A percentile compares a stretch with the other conserved stretches of the same genome.
Conservation (phyloP, 2,888 invertebrate species). For the Parnassius apollo region DNA sequence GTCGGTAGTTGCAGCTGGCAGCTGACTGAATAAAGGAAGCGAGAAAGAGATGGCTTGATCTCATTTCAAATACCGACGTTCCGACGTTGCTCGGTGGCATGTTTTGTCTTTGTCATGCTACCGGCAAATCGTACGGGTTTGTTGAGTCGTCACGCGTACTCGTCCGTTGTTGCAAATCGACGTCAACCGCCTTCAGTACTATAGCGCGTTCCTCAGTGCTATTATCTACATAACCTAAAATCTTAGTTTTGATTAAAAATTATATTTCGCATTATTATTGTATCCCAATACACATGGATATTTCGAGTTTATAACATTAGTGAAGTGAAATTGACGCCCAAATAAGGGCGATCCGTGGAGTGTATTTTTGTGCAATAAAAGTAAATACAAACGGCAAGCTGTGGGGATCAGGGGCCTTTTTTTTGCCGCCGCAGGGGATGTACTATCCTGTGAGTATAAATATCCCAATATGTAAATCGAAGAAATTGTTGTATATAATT, state of each 20-base stretch:
- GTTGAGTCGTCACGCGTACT: slow-evolving; percentile 59
- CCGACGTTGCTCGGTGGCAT: slow-evolving; percentile 42
- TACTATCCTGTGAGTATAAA: slow-evolving; percentile 94
- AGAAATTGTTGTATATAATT: slow-evolving; percentile 11
- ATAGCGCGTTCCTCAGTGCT: slow-evolving; percentile 78
- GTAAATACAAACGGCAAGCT: slow-evolving; percentile 93
- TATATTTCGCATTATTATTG: slow-evolving; percentile 52
- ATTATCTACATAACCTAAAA: slow-evolving; percentile 75
- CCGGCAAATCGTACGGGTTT: slow-evolving; percentile 42
- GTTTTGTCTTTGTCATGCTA: slow-evolving; percentile 55
- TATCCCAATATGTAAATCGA: slow-evolving; percentile 27
- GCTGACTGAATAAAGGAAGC: slow-evolving; percentile 25
- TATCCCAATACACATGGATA: slow-evolving; percentile 70
- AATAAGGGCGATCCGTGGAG: slow-evolving; percentile 70
- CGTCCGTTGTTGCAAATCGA: slow-evolving; percentile 76
- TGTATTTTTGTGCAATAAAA: slow-evolving; percentile 82
- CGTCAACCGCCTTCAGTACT: slow-evolving; percentile 77
- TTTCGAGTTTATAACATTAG: slow-evolving; percentile 74
- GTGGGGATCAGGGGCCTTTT: slow-evolving; percentile 98
- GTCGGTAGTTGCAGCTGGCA: slow-evolving; percentile 24
- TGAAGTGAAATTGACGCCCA: slow-evolving; percentile 74
- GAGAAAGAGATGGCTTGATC: slow-evolving; percentile 41
- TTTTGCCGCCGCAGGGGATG: slow-evolving; percentile 98
- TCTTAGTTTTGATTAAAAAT: slow-evolving; percentile 50
- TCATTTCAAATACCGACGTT: slow-evolving; percentile 43